Percentiles rank a stretch among this genome's conserved stretches.
phyloP scores from a whole-genome alignment of 2,888 invertebrate species.

The Metacarcinus magister region DNA sequence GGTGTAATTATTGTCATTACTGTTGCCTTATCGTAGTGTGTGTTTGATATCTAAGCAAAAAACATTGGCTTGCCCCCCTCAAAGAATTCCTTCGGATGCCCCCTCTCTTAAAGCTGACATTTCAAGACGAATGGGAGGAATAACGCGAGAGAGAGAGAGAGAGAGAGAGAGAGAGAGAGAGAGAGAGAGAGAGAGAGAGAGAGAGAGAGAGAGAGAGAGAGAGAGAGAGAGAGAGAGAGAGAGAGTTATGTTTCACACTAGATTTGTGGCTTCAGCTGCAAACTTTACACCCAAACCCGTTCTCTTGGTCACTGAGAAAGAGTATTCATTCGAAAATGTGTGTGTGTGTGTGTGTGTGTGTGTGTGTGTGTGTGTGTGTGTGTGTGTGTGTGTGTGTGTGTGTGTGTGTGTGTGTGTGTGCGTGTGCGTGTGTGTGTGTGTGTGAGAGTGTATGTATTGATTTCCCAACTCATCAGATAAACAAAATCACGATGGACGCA shows the following conservation, averaged over 20 bases:
- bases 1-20: too few relatives aligned
- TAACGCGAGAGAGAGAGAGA: background rate
- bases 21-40: too few relatives aligned
- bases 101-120: background rate
- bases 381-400: background rate
- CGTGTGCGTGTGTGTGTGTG: background rate
- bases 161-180: slow-evolving; percentile 10
- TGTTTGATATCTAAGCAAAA: too few relatives aligned
- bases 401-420: background rate
- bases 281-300: background rate
- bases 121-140: slow-evolving; percentile 16
- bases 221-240: background rate
- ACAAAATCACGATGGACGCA: background rate
- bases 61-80: too few relatives aligned
- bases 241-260: background rate
- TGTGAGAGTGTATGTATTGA: background rate
- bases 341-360: too few relatives aligned
- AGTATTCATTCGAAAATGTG: background rate
- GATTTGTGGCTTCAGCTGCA: background rate
- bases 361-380: background rate
- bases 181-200: slow-evolving; percentile 16
- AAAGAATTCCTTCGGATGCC: too few relatives aligned
- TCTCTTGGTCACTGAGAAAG: background rate
- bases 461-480: background rate
- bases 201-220: slow-evolving; percentile 2